A percentile compares a stretch with the other conserved stretches of the same genome.
Evolutionary conservation across 92 coral and sea anemone genomes (phyloP).

Genomic region (Porites evermanni): DNA sequence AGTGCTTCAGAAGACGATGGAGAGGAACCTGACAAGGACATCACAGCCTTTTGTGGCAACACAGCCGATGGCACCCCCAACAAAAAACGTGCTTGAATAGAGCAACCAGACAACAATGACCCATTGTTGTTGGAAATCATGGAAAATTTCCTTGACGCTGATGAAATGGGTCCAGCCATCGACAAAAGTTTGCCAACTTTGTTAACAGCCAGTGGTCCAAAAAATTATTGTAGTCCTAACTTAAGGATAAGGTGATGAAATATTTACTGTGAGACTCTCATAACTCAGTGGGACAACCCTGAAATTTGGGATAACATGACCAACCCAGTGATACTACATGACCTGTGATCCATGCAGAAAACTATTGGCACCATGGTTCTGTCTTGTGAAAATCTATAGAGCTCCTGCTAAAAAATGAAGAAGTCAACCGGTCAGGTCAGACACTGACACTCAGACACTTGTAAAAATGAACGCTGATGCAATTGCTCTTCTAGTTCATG

Average conservation of each 20-base stretch:
- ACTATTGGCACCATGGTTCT: background rate
- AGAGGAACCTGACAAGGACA: background rate
- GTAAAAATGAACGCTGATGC: conserved; percentile 39
- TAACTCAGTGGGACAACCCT: background rate
- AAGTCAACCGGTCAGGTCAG: background rate
- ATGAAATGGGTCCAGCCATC: background rate
- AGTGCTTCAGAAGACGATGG: background rate
- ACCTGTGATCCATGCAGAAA: conserved; percentile 30
- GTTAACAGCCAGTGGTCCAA: conserved; percentile 46
- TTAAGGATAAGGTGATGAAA: conserved; percentile 48
- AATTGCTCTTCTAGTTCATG: conserved; percentile 29
- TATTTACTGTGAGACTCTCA: conserved; percentile 38
- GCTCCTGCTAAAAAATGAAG: conserved; percentile 22
- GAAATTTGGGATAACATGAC: conserved; percentile 32
- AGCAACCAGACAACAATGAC: background rate
- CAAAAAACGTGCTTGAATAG: background rate
- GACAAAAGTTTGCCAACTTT: conserved; percentile 54
- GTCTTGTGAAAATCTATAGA: conserved; percentile 15
- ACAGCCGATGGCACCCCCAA: background rate
- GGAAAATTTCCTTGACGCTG: conserved; percentile 6
- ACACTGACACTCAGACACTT: conserved; percentile 8
- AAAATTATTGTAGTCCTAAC: conserved; percentile 50
- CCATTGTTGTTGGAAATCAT: conserved; percentile 13
- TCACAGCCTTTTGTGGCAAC: conserved; percentile 4
- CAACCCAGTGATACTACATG: conserved; percentile 5